Conservation (phyloP, 1,140 invertebrate genomes). For the Apis laboriosa region DNA sequence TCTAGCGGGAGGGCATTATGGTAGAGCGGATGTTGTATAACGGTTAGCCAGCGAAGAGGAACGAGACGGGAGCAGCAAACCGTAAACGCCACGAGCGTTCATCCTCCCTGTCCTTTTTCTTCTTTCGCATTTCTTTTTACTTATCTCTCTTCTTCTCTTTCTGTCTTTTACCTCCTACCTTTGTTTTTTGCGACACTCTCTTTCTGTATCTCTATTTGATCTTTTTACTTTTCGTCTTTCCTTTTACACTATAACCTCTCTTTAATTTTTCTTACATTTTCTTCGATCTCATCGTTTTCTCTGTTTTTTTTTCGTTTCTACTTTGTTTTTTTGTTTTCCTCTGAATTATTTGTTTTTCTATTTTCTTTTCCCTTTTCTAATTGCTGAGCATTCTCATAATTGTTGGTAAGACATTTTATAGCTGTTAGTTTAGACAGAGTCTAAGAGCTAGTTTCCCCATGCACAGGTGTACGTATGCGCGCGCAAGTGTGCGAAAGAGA, state of each 20-base stretch:
- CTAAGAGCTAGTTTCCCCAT: neutral
- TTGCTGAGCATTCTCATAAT: no score
- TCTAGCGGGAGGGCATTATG: constrained; percentile 73
- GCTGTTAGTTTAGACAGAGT: no score
- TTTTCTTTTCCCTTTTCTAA: no score
- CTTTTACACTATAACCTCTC: neutral
- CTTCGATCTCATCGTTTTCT: neutral
- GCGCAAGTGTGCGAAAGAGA: neutral
- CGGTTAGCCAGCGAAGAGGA: constrained; percentile 77
- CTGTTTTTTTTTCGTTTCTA: neutral
- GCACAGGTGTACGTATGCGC: neutral
- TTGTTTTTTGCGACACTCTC: constrained; percentile 35
- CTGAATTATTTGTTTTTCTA: neutral
- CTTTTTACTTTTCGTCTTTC: constrained; percentile 12
- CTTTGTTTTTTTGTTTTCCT: neutral
- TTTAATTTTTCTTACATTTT: neutral
- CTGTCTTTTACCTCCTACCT: neutral
- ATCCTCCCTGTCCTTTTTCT: constrained; percentile 48
- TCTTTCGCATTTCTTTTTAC: constrained; percentile 8
- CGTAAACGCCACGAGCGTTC: constrained; percentile 70
- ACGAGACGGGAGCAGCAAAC: constrained; percentile 72
- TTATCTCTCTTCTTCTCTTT: constrained; percentile 6
- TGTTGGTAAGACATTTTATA: neutral
- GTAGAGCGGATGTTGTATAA: constrained; percentile 77
- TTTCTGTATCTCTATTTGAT: constrained; percentile 5